Base-by-base conservation (phyloP, 2,888 invertebrate genomes). In the Scaptomyza parva region DNA sequence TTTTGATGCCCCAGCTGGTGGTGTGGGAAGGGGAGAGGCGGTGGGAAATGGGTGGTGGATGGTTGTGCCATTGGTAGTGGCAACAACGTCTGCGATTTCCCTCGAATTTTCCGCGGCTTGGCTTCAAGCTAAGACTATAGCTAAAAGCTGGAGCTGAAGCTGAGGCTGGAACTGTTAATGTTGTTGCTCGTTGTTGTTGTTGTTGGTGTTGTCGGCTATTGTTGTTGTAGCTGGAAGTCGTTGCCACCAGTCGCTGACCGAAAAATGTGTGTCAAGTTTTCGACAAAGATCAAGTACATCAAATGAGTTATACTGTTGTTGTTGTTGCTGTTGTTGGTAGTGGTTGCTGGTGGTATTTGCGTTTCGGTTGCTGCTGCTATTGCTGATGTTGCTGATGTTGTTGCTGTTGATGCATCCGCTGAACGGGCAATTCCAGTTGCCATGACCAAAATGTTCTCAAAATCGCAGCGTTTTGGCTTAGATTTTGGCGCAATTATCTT, bases 221-320 rank as follows among this genome's bases (percentile, higher is more conserved):
- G 30, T 57, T 37, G 26, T 62, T 66, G 55, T 55, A 40, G 65
- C 63, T 74, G 70, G 78, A 67, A 73, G 71, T 78, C 63, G 78
- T 79, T 75, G 62, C 73, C 60, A 67, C 64, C 66, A 74, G 82
- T 70, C 73, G 76, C 76, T 79, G 82, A 74, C 79, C 79, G 76
- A 80, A 78, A 71, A 75, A 89, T 89, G 89, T 89, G 76, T 88
- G 89, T 89, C 89, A 89, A 88, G 89, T 88, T 89, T 88, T 89
- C 78, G 78, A 79, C 78, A 89, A 89, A 89, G 88, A 89, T 89
- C 89, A 89, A 89, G 89, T 88, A 89, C 89, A 89, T 89, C 70
- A 69, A 73, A 79, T 64, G 62, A 60, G 59, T 60, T 60, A 40
- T 40, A 26, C 28, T 45, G 26, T 14, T 52, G 63, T 30, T 37